Evolutionary conservation across 2,888 invertebrate species (phyloP).

Genomic region (Eupeodes luniger): DNA sequence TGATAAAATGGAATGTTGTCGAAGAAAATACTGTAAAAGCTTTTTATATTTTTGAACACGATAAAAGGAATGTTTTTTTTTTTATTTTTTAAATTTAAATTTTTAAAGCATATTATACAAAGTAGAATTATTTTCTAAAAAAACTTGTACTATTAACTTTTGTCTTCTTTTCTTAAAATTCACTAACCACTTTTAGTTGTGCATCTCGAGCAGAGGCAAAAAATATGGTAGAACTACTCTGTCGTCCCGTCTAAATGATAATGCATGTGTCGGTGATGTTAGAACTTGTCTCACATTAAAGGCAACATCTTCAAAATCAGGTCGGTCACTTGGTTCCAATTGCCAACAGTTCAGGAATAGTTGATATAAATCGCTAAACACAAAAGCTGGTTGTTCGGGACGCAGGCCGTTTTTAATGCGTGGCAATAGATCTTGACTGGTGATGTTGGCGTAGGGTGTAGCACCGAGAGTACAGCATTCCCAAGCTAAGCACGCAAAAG

Average conservation of each 20-base stretch:
- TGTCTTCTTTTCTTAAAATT: constrained; percentile 11
- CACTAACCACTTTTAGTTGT: constrained; percentile 77
- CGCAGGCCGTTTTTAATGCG: constrained; percentile 89
- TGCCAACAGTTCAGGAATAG: constrained; percentile 94
- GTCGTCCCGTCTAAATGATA: constrained; percentile 81
- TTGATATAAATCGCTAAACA: constrained; percentile 92
- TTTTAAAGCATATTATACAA: constrained; percentile 27
- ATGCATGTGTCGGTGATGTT: constrained; percentile 82
- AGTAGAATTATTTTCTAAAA: constrained; percentile 43
- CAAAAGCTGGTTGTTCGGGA: constrained; percentile 90
- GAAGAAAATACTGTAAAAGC: constrained; percentile 42
- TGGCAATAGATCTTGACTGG: constrained; percentile 88
- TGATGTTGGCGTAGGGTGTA: constrained; percentile 90
- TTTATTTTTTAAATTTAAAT: too few species aligned
- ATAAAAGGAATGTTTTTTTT: constrained; percentile 21
- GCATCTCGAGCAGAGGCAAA: constrained; percentile 83
- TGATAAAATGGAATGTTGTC: constrained; percentile 54
- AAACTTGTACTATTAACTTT: constrained; percentile 65
- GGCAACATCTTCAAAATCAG: constrained; percentile 88
- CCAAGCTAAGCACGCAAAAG: constrained; percentile 92
- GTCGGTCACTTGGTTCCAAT: constrained; percentile 91
- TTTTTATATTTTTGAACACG: constrained; percentile 46
- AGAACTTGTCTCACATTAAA: constrained; percentile 83
- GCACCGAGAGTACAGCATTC: constrained; percentile 92
- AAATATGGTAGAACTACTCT: constrained; percentile 82